These are phyloP conservation scores for Acrossocheilus fasciatus DNA, from an alignment of 2,797 vertebrate species.

Conservation along the genomic window DNA sequence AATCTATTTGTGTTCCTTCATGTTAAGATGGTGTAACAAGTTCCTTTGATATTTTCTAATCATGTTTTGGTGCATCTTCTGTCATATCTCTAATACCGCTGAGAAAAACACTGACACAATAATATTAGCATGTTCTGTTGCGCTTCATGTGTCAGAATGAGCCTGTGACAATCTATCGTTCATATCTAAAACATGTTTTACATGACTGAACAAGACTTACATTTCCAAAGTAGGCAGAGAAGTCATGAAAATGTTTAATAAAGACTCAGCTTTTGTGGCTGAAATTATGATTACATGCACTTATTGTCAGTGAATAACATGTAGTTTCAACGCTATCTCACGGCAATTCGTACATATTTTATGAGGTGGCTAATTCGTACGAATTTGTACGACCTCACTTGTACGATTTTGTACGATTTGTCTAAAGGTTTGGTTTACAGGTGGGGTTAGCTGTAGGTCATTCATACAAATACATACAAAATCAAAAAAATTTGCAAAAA, in stretches of 20 bases:
- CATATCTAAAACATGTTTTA: background rate
- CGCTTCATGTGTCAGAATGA: background rate
- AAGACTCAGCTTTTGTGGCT: background rate
- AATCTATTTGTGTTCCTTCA: conserved; percentile 16
- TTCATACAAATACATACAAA: too few relatives aligned
- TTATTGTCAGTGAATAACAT: background rate
- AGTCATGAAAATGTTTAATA: background rate
- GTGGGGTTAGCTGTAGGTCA: too few relatives aligned
- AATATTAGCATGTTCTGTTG: background rate
- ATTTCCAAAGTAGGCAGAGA: background rate
- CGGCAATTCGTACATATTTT: too few relatives aligned
- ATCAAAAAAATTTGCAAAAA: too few relatives aligned
- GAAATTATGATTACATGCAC: background rate
- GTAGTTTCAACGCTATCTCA: background rate
- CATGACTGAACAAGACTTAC: background rate
- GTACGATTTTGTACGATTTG: too few relatives aligned
- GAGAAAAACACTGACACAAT: background rate
- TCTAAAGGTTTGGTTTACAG: too few relatives aligned
- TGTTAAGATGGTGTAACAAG: conserved; percentile 26
- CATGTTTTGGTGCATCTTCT: conserved; percentile 22
- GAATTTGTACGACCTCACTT: too few relatives aligned
- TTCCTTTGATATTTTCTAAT: conserved; percentile 41
- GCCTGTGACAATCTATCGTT: background rate
- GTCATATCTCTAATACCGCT: background rate
- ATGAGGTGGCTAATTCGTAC: too few relatives aligned